Conservation (phyloP, 2,113 vertebrate species). For the Corythaeola cristata region DNA sequence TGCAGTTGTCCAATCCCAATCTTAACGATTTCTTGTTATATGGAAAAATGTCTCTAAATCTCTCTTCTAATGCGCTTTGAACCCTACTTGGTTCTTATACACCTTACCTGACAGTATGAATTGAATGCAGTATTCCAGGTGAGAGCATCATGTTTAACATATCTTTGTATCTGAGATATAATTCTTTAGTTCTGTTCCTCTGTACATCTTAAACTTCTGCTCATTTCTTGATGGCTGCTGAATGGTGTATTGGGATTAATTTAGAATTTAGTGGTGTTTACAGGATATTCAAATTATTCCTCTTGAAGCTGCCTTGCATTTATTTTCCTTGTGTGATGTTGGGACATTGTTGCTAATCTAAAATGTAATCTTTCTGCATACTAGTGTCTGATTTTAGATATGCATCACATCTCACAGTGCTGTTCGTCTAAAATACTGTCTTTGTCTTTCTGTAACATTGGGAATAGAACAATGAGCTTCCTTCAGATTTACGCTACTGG, state of each 20-base stretch:
- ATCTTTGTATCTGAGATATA: neutral
- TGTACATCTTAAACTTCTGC: neutral
- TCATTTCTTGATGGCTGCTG: neutral
- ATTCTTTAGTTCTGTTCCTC: neutral
- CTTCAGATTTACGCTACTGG: neutral
- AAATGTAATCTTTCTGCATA: neutral
- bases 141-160: neutral
- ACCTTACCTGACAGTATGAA: neutral
- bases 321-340: neutral
- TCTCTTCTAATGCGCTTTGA: neutral
- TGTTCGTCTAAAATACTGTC: neutral
- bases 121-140: neutral
- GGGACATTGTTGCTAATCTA: neutral
- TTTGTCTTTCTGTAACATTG: neutral
- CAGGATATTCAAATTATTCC: neutral
- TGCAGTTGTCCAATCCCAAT: neutral
- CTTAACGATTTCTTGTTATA: neutral
- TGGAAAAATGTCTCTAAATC: neutral
- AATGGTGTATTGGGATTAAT: neutral
- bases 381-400: neutral
- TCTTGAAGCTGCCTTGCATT: neutral
- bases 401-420: neutral
- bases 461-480: neutral
- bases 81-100: neutral
- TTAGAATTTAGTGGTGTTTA: neutral